Base-by-base conservation (phyloP, 2,888 invertebrate genomes). In the Molorchus minor region DNA sequence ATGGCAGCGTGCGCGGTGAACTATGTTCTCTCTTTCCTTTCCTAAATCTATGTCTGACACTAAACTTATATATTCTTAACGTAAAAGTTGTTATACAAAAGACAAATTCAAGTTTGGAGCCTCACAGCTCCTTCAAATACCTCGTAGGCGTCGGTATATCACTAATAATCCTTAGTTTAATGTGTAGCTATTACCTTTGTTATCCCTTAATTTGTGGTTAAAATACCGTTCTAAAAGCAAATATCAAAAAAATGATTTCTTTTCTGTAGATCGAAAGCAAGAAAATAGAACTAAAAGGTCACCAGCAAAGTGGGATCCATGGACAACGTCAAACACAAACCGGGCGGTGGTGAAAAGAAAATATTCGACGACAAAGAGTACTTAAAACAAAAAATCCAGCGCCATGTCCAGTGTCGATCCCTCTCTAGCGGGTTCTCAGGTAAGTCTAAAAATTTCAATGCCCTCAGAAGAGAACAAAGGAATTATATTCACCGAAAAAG, bases 321-420 rank as follows among this genome's bases (percentile, higher is more conserved):
- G 85, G 93, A 94, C 82, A 95, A 95, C 82, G 88, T 95, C 71
- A 92, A 90, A 80, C 91, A 96, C 84, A 92, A 87, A 83, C 94
- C 96, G 57, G 93, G 94, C 72, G 96, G 96, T 63, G 96, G 96
- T 44, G 93, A 94, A 71, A 91, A 93, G 83, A 96, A 94, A 85
- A 95, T 95, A 77, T 94, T 94, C 81, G 93, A 94, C 79, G 94
- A 94, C 82, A 93, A 92, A 84, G 92, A 92, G 65, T 94, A 94
- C 84, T 86, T 94, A 80, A 92, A 91, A 83, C 93, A 94, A 84
- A 73, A 70, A 61, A 77, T 80, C n/a, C n/a, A n/a, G n/a, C n/a
- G 74, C 72, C 25, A 68, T 75, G 78, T 85, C 84, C 61, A 84
- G 84, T 76, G 81, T 83, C 71, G 81, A 83, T 70, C 82, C 83